Evolutionary conservation across 2,888 invertebrate genomes (phyloP), one percentile per base, ranked within the genome.

Genomic region (Eilema depressum): DNA sequence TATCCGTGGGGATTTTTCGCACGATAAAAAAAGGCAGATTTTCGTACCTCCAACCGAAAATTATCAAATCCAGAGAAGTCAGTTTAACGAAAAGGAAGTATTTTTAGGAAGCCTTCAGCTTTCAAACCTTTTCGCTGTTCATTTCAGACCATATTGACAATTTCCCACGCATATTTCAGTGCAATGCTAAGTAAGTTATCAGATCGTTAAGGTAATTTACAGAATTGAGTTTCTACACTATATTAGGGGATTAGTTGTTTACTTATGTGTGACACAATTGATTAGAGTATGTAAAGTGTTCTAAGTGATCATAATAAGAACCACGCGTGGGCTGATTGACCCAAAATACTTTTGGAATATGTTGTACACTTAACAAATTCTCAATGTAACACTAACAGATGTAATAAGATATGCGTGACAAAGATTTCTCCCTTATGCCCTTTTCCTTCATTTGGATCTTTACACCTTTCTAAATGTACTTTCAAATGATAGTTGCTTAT

Each of bases 321-420:
- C 17, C 23, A 71, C 60, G 67, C 71, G 71, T 71, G 71, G 71
- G 71, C 66, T 66, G 57, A 68, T 71, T 71, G 37, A 37, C 41
- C 17, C 65, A 28, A 71, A 47, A 69, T 28, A 14, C 23, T 57
- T 1, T 57, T 8, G 3, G 7, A 33, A 56, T 33, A 37, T 62
- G 63, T 26, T 37, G 28, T 20, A 37, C 33, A 37, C 33, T 14
- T 23, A 53, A 68, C 56, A 26, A 0, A 37, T 68, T 63, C 53
- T 56, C 33, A 56, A 11, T 20, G 30, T 56, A 68, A 17, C 30
- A 25, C 33, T 65, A 57, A 57, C 33, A 56, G 33, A 20, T 20
- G 25, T 28, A 56, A 62, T 57, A 57, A 57, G 30, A 56, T 53
- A n/a, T n/a, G n/a, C 5, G 28, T 64, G 30, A 64, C 53, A 53